Conservation (phyloP, 1,140 invertebrate genomes). For the Caerostris extrusa region DNA sequence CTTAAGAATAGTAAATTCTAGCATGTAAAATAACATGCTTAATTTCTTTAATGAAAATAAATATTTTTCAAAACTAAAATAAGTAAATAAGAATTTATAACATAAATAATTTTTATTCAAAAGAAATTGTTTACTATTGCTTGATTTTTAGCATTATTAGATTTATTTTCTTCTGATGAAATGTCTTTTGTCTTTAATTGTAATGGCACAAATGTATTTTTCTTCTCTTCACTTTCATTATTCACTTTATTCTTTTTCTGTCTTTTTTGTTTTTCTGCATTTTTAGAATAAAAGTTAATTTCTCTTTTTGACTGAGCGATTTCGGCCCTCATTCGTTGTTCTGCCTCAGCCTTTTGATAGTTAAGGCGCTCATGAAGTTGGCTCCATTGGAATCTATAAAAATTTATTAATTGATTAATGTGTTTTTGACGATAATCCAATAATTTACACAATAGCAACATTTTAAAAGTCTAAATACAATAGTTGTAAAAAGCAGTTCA, state of each 20-base stretch:
- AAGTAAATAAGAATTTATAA: neutral
- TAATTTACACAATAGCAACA: no score
- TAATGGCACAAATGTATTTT: neutral
- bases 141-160: constrained; percentile 21
- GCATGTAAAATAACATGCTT: no score
- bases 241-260: constrained; percentile 75
- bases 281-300: constrained; percentile 91
- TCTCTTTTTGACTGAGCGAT: constrained; percentile 95
- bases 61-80: no score
- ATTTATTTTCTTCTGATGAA: constrained; percentile 8
- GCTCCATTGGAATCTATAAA: constrained; percentile 93
- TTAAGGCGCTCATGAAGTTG: constrained; percentile 94
- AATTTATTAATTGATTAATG: neutral
- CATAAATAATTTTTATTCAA: neutral
- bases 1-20: no score
- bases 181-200: neutral
- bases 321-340: constrained; percentile 92
- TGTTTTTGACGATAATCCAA: no score
- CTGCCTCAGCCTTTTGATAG: constrained; percentile 93
- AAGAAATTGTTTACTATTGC: neutral
- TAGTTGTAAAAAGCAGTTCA: no score
- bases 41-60: no score
- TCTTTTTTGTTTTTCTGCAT: constrained; percentile 89
- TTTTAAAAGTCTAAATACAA: no score
- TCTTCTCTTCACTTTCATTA: neutral